A percentile compares a stretch with the other conserved stretches of the same genome.
Evolutionary conservation across 2,797 vertebrate genomes (phyloP).

Genomic region (Mormyrops boulengeri): DNA sequence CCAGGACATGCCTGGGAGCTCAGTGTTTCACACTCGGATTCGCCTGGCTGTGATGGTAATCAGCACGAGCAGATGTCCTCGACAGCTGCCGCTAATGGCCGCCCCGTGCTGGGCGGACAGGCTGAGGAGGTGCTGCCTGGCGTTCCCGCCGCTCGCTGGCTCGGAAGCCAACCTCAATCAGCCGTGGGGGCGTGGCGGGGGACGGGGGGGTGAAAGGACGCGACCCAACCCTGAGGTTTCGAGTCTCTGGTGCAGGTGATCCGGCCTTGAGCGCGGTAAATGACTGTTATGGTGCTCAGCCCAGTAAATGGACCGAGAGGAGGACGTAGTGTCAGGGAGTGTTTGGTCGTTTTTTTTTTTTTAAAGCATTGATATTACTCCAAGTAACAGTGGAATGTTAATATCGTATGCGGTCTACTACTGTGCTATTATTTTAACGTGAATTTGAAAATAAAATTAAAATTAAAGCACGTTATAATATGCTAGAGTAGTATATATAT

Average conservation of each 20-base stretch:
- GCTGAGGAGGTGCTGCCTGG: slow-evolving; percentile 34
- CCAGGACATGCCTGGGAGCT: slow-evolving; percentile 10
- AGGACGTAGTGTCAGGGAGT: background rate
- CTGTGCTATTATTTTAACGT: background rate
- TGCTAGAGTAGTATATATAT: too few species aligned
- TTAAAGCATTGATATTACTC: background rate
- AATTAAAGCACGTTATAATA: background rate
- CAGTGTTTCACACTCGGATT: slow-evolving; percentile 32
- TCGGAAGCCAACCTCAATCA: slow-evolving; percentile 16
- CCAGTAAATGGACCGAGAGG: background rate
- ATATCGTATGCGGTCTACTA: background rate
- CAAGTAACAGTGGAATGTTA: background rate
- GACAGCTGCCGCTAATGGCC: slow-evolving; percentile 69
- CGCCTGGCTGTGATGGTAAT: slow-evolving; percentile 63
- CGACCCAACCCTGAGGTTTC: background rate
- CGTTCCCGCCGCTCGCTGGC: slow-evolving; percentile 1
- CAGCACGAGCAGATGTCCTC: slow-evolving; percentile 66
- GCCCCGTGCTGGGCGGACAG: slow-evolving; percentile 49
- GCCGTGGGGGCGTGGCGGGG: background rate
- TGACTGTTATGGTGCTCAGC: background rate
- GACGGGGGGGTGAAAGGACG: background rate
- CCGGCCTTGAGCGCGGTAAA: background rate
- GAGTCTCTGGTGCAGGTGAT: background rate
- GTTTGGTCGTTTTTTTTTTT: background rate
- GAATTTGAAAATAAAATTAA: background rate